Evolutionary conservation across 2,113 vertebrate genomes (phyloP), one percentile per base, ranked within the genome.

Genomic region (Pitta sordida): DNA sequence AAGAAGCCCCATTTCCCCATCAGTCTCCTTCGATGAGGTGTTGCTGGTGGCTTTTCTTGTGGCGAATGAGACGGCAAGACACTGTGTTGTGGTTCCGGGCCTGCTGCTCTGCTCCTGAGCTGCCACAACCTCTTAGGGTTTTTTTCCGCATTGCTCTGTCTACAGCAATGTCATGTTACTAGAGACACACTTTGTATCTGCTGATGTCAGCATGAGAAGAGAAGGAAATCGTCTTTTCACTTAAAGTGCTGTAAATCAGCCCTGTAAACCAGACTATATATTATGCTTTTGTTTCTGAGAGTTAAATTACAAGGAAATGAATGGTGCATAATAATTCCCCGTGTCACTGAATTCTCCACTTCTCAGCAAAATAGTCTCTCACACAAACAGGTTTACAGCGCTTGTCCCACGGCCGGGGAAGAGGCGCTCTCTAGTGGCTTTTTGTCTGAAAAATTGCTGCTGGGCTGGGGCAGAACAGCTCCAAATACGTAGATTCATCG

Each of bases 221-320:
- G 73, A 94, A 96, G 67, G 77, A 96, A 96, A 96, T 86, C 59
- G 30, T 96, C 96, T 95, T 96, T 97, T 95, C 70, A 93, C 95
- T 93, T 96, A 83, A 93, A 92, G 51, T 81, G 91, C 65, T 96
- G 96, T 98, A 97, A 97, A 97, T 98, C 97, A 98, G 76, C 77
- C 80, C 68, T 51, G 44, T 95, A 97, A 97, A 97, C 96, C 84
- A 96, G 91, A 92, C 95, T 94, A 86, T 96, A 96, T 87, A 92
- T 97, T 96, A 97, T 93, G 95, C 94, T 96, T 97, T 97, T 97
- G 96, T 97, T 97, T 92, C 88, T 32, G 56, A 96, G 95, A 97
- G 95, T 96, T 98, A 97, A 98, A 97, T 98, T 96, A 95, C 97
- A 97, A 97, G 97, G 91, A 97, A 98, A 97, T 94, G 97, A 97